Conservation (phyloP, 1,140 invertebrate genomes). For the Monomorium pharaonis region DNA sequence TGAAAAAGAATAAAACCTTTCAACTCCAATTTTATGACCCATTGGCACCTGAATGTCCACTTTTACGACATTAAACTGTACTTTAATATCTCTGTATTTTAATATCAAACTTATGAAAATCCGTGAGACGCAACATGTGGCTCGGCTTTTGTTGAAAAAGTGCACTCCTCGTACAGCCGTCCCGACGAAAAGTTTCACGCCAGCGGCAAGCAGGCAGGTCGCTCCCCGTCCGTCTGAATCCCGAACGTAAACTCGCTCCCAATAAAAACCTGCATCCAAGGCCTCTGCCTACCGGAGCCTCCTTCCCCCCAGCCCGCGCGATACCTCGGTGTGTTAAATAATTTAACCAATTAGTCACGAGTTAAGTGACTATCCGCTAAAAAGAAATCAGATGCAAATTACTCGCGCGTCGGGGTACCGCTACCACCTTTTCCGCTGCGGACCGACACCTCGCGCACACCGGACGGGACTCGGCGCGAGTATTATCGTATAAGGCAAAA, state of each 20-base stretch:
- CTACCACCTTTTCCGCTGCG: slow-evolving; percentile 31
- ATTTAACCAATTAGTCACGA: slow-evolving; percentile 41
- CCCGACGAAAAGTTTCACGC: slow-evolving; percentile 12
- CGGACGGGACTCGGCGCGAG: not conserved
- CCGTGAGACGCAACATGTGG: too few species aligned
- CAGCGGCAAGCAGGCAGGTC: not conserved
- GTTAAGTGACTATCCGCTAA: slow-evolving; percentile 29
- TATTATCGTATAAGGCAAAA: slow-evolving; percentile 21
- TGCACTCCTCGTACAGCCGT: not conserved
- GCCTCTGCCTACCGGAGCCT: not conserved
- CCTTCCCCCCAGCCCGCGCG: not conserved
- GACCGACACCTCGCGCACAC: slow-evolving; percentile 7
- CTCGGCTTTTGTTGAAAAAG: not conserved
- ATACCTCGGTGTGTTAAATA: slow-evolving; percentile 40
- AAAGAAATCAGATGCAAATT: slow-evolving; percentile 50
- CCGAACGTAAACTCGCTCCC: slow-evolving; percentile 6
- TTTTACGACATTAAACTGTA: too few species aligned
- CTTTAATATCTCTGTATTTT: too few species aligned
- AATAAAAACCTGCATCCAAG: not conserved
- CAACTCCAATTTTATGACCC: too few species aligned
- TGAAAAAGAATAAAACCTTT: too few species aligned
- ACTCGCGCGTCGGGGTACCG: slow-evolving; percentile 34
- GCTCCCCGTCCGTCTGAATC: not conserved
- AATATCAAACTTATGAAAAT: too few species aligned
- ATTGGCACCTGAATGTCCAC: too few species aligned